A percentile compares a stretch with the other conserved stretches of the same genome.
These are phyloP conservation scores for Hydriomena furcata DNA, from an alignment of 2,888 invertebrate species.

Conservation along the genomic window DNA sequence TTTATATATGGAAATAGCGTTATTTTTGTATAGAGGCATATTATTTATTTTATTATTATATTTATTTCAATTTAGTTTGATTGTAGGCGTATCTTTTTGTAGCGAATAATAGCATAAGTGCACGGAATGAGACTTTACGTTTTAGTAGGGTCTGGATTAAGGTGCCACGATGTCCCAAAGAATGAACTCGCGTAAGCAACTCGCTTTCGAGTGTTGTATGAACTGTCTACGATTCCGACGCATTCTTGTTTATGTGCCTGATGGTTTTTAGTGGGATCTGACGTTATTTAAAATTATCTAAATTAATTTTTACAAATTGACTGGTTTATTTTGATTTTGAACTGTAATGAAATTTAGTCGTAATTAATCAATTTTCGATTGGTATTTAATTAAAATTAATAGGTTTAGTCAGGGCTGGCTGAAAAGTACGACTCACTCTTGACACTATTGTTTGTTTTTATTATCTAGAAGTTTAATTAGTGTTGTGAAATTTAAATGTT, in stretches of 20 bases:
- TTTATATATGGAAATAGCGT: constrained; percentile 65
- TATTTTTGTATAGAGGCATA: constrained; percentile 82
- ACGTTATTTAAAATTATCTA: constrained; percentile 43
- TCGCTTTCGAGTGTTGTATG: constrained; percentile 48
- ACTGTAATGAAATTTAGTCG: constrained; percentile 56
- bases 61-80: constrained; percentile 67
- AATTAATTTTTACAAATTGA: constrained; percentile 39
- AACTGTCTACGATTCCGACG: constrained; percentile 40
- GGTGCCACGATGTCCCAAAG: constrained; percentile 80
- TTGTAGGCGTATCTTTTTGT: constrained; percentile 62
- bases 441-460: constrained; percentile 65
- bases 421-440: constrained; percentile 49
- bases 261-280: constrained; percentile 53
- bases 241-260: constrained; percentile 40
- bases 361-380: constrained; percentile 57
- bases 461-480: constrained; percentile 66
- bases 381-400: constrained; percentile 59
- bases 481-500: constrained; percentile 74
- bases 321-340: constrained; percentile 42
- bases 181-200: constrained; percentile 68
- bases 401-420: constrained; percentile 63
- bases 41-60: constrained; percentile 75
- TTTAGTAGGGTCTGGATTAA: constrained; percentile 75
- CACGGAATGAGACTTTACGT: constrained; percentile 77
- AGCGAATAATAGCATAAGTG: constrained; percentile 75